Conservation (phyloP, 1,140 invertebrate species). For the Anastrepha ludens region DNA sequence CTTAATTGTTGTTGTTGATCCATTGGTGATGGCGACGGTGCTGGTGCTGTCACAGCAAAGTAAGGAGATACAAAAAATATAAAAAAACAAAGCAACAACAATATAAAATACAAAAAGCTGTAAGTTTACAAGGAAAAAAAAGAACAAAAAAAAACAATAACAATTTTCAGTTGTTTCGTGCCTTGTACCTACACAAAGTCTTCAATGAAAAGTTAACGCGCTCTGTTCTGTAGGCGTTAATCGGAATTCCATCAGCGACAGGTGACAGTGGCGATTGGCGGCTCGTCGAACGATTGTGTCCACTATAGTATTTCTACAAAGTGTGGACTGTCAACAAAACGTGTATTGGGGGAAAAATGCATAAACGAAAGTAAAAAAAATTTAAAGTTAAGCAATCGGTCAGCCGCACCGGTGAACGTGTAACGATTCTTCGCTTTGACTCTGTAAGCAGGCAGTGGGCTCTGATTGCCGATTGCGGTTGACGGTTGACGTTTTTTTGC, state of each 20-base stretch:
- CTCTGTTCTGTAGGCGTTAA: conserved; percentile 14
- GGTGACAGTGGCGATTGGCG: neutral
- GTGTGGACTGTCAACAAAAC: neutral
- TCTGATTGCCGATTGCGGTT: neutral
- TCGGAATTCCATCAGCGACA: conserved; percentile 33
- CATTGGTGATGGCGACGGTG: neutral
- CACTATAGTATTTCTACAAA: neutral
- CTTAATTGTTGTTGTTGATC: neutral
- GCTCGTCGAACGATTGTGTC: neutral
- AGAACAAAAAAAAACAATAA: neutral
- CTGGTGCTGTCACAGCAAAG: neutral
- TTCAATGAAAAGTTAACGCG: neutral
- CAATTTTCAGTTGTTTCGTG: neutral
- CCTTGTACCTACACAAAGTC: neutral
- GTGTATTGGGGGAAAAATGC: neutral
- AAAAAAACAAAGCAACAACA: neutral
- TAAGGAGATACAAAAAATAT: neutral
- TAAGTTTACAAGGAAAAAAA: neutral
- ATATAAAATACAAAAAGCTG: neutral
- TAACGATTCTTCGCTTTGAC: neutral
- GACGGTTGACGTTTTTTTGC: neutral
- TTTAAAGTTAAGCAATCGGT: neutral
- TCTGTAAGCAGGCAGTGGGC: neutral
- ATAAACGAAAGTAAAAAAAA: neutral
- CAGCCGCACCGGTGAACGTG: neutral